Conservation (phyloP, 2,113 vertebrate genomes). For the Potamarius usumacintae region DNA sequence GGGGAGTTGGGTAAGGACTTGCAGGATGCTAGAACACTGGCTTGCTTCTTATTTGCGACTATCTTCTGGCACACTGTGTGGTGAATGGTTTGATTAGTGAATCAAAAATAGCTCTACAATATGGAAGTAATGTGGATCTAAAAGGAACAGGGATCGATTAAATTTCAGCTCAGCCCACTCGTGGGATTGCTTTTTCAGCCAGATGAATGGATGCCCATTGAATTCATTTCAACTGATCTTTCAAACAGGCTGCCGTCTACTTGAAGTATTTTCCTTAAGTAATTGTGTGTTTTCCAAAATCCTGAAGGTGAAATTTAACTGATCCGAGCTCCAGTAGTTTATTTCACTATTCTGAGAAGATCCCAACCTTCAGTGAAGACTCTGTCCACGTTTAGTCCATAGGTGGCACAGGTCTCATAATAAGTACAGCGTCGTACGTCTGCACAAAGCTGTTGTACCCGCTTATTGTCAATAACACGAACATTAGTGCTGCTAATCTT, state of each 20-base stretch:
- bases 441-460: constrained; percentile 82
- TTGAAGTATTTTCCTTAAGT: background rate
- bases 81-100: constrained; percentile 24
- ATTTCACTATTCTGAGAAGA: background rate
- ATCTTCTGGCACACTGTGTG: constrained; percentile 87
- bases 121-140: background rate
- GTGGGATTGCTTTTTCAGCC: constrained; percentile 1
- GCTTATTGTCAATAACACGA: constrained; percentile 84
- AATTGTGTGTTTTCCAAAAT: background rate
- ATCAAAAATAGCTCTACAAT: background rate
- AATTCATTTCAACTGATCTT: background rate
- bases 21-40: constrained; percentile 85
- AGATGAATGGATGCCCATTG: background rate
- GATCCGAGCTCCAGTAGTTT: background rate
- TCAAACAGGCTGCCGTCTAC: background rate
- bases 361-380: constrained; percentile 89
- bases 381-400: constrained; percentile 92
- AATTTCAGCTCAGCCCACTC: background rate
- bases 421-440: constrained; percentile 87
- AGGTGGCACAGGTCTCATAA: constrained; percentile 95
- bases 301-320: background rate
- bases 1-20: constrained; percentile 94
- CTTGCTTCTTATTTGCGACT: constrained; percentile 83
- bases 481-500: constrained; percentile 89
- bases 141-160: background rate